Evolutionary conservation across 2,888 invertebrate genomes (phyloP).

Genomic region (Carterocephalus palaemon): DNA sequence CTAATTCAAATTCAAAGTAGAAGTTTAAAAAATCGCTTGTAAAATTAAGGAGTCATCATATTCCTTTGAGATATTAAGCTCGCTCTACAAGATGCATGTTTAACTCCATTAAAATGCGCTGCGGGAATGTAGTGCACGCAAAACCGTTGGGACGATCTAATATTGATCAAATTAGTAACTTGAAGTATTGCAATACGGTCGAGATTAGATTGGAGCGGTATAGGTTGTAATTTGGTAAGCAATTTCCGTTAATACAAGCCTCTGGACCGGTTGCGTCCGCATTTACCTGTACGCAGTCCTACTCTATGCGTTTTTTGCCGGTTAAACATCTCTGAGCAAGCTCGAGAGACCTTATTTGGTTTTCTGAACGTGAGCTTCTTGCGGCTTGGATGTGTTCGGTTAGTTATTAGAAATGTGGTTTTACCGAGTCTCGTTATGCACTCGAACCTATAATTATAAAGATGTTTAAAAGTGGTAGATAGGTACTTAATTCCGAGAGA

Average conservation of each 20-base stretch:
- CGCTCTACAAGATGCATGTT: slow-evolving; percentile 45
- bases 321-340: slow-evolving; percentile 32
- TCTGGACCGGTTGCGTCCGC: slow-evolving; percentile 49
- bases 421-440: slow-evolving; percentile 15
- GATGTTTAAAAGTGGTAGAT: too few species aligned
- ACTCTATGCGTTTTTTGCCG: slow-evolving; percentile 30
- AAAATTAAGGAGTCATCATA: slow-evolving; percentile 14
- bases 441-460: slow-evolving; percentile 3
- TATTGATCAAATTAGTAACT: neutral
- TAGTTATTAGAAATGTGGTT: slow-evolving; percentile 20
- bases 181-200: slow-evolving; percentile 8
- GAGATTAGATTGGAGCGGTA: neutral
- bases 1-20: too few species aligned
- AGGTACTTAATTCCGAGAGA: too few species aligned
- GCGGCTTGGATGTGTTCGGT: slow-evolving; percentile 14
- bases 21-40: slow-evolving; percentile 1
- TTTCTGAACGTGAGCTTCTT: slow-evolving; percentile 32
- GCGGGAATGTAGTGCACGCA: slow-evolving; percentile 43
- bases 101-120: slow-evolving; percentile 45
- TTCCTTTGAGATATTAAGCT: slow-evolving; percentile 22
- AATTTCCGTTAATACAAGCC: slow-evolving; percentile 58
- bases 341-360: slow-evolving; percentile 32
- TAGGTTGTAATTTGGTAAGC: slow-evolving; percentile 53
- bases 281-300: slow-evolving; percentile 62
- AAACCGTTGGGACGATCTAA: slow-evolving; percentile 31